phyloP scores from a whole-genome alignment of 2,888 invertebrate genomes.

The Xylota segnis region DNA sequence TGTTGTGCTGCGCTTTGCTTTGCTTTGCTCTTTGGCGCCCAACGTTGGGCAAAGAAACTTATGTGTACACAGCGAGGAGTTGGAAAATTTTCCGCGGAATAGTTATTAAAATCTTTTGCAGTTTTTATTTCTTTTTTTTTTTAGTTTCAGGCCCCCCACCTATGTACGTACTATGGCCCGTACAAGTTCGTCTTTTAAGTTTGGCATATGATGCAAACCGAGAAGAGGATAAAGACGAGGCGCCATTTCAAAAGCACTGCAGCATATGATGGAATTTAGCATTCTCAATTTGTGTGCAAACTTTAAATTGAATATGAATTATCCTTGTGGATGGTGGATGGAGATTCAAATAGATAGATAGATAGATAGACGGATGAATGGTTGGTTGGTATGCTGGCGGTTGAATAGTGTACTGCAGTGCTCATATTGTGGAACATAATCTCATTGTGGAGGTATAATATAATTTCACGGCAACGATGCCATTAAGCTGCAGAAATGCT shows the following conservation, averaged over 20 bases:
- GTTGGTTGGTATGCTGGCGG: neutral
- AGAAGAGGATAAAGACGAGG: constrained; percentile 9
- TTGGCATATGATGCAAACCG: neutral
- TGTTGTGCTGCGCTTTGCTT: neutral
- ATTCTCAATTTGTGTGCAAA: constrained; percentile 75
- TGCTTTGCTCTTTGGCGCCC: constrained; percentile 16
- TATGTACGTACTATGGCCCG: constrained; percentile 1
- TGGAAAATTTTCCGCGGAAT: constrained; percentile 68
- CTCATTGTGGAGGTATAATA: constrained; percentile 56
- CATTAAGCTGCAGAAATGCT: constrained; percentile 56
- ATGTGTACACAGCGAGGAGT: constrained; percentile 1
- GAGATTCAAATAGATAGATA: neutral
- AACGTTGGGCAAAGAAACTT: constrained; percentile 11
- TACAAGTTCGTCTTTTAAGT: constrained; percentile 56
- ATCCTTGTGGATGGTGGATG: constrained; percentile 59
- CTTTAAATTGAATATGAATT: constrained; percentile 76
- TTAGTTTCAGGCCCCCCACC: neutral
- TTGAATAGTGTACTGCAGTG: constrained; percentile 18
- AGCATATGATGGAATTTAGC: constrained; percentile 73
- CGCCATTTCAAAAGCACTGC: constrained; percentile 59
- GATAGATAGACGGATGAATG: constrained; percentile 13
- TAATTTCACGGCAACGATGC: constrained; percentile 52
- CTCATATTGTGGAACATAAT: constrained; percentile 35
- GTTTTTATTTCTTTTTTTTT: constrained; percentile 30
- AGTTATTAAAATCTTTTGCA: constrained; percentile 75